Conservation (phyloP, 2,797 vertebrate genomes). For the Lacerta viridis region DNA sequence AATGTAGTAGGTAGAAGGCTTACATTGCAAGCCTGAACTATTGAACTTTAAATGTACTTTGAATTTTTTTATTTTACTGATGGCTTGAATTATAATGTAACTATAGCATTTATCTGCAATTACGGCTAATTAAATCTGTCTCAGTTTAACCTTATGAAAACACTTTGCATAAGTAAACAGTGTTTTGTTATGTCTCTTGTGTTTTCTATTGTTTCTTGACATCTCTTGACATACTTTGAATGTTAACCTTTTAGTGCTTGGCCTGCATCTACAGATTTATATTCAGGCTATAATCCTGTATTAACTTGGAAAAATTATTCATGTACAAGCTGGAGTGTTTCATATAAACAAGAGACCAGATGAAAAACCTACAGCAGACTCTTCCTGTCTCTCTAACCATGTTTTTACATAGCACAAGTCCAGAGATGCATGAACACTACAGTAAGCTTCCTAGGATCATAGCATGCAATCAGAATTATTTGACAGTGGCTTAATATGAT, state of each 20-base stretch:
- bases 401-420: neutral
- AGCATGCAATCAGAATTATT: neutral
- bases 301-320: neutral
- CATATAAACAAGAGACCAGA: neutral
- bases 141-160: slow-evolving; percentile 42
- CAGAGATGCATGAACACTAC: neutral
- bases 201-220: slow-evolving; percentile 22
- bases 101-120: slow-evolving; percentile 33
- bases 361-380: neutral
- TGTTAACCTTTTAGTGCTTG: slow-evolving; percentile 34
- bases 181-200: slow-evolving; percentile 4
- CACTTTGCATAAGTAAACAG: neutral
- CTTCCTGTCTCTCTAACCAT: neutral
- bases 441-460: neutral
- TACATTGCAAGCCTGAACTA: neutral
- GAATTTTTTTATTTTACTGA: slow-evolving; percentile 31
- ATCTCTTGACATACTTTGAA: slow-evolving; percentile 37
- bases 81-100: slow-evolving; percentile 7
- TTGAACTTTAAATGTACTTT: slow-evolving; percentile 16
- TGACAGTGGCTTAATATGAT: neutral
- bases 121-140: neutral
- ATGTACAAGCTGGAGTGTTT: slow-evolving; percentile 22
- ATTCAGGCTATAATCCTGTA: neutral
- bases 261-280: slow-evolving; percentile 2
- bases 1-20: neutral